phyloP scores from a whole-genome alignment of 1,140 invertebrate species.

The Leptopilina boulardi region DNA sequence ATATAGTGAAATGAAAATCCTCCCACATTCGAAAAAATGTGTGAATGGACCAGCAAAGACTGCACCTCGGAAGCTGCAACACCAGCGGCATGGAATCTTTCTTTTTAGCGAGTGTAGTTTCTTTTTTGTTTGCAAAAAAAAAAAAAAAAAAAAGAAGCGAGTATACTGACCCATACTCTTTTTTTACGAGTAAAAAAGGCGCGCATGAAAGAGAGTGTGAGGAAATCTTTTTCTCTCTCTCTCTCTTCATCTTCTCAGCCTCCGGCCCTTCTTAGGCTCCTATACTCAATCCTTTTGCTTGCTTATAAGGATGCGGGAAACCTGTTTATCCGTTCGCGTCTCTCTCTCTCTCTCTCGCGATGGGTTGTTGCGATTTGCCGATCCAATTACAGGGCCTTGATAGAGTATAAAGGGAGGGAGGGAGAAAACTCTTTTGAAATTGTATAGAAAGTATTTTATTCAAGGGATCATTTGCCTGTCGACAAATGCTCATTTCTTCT shows the following conservation, averaged over 20 bases:
- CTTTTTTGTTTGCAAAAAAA: not conserved
- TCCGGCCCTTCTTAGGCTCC: slow-evolving; percentile 27
- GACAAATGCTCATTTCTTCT: not conserved
- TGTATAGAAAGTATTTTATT: slow-evolving; percentile 15
- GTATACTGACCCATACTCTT: not conserved
- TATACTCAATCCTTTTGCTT: slow-evolving; percentile 31
- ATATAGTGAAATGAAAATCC: slow-evolving; percentile 28
- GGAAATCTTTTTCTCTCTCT: slow-evolving; percentile 2
- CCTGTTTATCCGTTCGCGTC: slow-evolving; percentile 56
- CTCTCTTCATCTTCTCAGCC: not conserved
- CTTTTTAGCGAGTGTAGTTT: slow-evolving; percentile 46
- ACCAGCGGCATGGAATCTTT: slow-evolving; percentile 27
- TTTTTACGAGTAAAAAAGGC: not conserved
- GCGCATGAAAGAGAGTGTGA: slow-evolving; percentile 10
- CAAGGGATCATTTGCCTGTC: slow-evolving; percentile 2
- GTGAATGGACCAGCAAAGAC: slow-evolving; percentile 10
- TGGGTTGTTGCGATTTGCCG: slow-evolving; percentile 59
- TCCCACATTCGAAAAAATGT: slow-evolving; percentile 26
- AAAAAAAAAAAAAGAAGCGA: not conserved
- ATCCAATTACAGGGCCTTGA: slow-evolving; percentile 18
- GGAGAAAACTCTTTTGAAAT: not conserved
- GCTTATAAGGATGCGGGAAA: slow-evolving; percentile 61
- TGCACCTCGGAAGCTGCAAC: slow-evolving; percentile 21
- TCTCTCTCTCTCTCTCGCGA: slow-evolving; percentile 43
- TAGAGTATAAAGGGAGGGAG: not conserved